A percentile compares a stretch with the other conserved stretches of the same genome.
phyloP scores from a whole-genome alignment of 92 coral and sea anemone genomes.

The Porites cylindrica region DNA sequence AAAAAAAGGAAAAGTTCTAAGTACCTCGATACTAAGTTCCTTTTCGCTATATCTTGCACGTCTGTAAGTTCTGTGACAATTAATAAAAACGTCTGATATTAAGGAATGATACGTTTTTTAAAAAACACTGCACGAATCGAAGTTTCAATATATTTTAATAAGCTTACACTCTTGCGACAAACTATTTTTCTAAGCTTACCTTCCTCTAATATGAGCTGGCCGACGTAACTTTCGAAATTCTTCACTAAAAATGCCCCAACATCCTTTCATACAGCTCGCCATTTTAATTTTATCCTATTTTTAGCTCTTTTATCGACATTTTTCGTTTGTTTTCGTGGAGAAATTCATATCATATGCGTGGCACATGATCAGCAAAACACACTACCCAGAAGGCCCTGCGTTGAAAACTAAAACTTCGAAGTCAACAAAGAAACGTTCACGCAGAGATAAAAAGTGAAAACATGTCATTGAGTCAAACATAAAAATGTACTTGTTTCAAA shows the following conservation, averaged over 20 bases:
- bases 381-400: conserved; percentile 30
- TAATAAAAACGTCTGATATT: not conserved
- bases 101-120: no score
- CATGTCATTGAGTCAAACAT: no score
- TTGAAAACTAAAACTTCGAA: not conserved
- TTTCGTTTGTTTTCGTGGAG: conserved; percentile 4
- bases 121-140: no score
- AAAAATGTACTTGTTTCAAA: no score
- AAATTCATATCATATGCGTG: conserved; percentile 29
- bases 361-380: conserved; percentile 36
- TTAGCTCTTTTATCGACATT: not conserved
- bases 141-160: no score
- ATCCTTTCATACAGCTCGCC: conserved; percentile 87
- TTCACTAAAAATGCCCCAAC: conserved; percentile 90
- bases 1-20: no score
- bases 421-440: no score
- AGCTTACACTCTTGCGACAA: not conserved
- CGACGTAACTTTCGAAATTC: conserved; percentile 81
- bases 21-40: conserved; percentile 85
- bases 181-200: conserved; percentile 44
- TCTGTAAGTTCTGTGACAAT: conserved; percentile 64
- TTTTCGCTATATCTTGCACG: conserved; percentile 86
- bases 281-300: conserved; percentile 9
- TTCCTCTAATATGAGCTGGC: conserved; percentile 74
- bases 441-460: no score